Evolutionary conservation across 2,888 invertebrate genomes (phyloP).

Genomic region (Tiliacea aurago): DNA sequence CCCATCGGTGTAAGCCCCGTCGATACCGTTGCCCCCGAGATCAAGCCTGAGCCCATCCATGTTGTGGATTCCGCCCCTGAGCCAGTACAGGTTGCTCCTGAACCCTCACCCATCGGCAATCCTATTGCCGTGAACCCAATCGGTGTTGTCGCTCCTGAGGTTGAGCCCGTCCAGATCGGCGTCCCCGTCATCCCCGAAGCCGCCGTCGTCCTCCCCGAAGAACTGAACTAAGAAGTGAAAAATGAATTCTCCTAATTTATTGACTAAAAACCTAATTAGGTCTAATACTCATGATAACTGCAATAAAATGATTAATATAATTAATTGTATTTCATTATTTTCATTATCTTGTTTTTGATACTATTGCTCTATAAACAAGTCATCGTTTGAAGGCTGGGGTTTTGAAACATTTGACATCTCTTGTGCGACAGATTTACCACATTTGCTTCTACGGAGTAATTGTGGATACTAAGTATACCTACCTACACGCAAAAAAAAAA

Average conservation of each 20-base stretch:
- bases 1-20: slow-evolving; percentile 60
- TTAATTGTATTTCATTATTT: background rate
- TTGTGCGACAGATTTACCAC: background rate
- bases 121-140: slow-evolving; percentile 60
- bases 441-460: background rate
- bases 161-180: slow-evolving; percentile 52
- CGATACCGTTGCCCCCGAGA: slow-evolving; percentile 57
- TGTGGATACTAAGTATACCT: background rate
- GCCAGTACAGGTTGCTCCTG: slow-evolving; percentile 32
- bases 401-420: background rate
- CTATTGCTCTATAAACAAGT: background rate
- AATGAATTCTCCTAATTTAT: slow-evolving; percentile 14
- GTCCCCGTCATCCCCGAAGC: slow-evolving; percentile 66
- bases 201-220: slow-evolving; percentile 54
- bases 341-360: background rate
- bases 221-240: slow-evolving; percentile 19
- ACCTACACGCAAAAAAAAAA: too few species aligned
- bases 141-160: slow-evolving; percentile 50
- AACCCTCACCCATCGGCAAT: slow-evolving; percentile 37
- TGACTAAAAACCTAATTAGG: background rate
- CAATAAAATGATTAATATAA: slow-evolving; percentile 23
- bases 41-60: slow-evolving; percentile 34
- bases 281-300: slow-evolving; percentile 7
- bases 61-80: slow-evolving; percentile 18
- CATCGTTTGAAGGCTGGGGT: background rate